Conservation (phyloP, 2,113 vertebrate genomes). For the Odocoileus hemionus region DNA sequence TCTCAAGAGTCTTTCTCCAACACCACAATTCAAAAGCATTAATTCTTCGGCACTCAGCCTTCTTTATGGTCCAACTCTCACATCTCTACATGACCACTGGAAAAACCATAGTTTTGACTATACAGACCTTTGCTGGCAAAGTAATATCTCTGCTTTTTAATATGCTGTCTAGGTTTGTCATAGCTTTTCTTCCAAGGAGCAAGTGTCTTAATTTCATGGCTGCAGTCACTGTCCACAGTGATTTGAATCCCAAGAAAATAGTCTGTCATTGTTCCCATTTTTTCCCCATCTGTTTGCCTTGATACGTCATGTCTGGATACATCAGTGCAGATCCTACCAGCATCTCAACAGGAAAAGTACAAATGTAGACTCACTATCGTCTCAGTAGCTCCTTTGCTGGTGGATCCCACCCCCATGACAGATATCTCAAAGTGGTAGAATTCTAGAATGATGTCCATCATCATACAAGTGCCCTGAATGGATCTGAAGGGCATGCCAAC, state of each 20-base stretch:
- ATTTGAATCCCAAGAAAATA: background rate
- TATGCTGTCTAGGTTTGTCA: background rate
- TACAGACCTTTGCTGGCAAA: background rate
- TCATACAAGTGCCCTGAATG: background rate
- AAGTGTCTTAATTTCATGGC: background rate
- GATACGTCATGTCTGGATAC: background rate
- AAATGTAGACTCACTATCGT: background rate
- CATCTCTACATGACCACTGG: background rate
- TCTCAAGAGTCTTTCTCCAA: background rate
- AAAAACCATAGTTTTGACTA: background rate
- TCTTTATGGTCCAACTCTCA: background rate
- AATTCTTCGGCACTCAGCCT: background rate
- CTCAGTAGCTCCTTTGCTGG: background rate
- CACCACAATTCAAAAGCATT: background rate
- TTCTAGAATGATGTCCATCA: background rate
- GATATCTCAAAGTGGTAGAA: background rate
- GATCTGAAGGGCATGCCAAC: background rate
- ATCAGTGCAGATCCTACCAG: background rate
- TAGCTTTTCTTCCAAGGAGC: background rate
- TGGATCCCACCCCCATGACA: background rate
- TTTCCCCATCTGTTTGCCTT: background rate
- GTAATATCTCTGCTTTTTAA: background rate
- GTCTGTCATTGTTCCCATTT: background rate
- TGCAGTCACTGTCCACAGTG: background rate
- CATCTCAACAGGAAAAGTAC: background rate